Base-by-base conservation (phyloP, 2,113 vertebrate genomes). In the Mystacornis crossleyi region DNA sequence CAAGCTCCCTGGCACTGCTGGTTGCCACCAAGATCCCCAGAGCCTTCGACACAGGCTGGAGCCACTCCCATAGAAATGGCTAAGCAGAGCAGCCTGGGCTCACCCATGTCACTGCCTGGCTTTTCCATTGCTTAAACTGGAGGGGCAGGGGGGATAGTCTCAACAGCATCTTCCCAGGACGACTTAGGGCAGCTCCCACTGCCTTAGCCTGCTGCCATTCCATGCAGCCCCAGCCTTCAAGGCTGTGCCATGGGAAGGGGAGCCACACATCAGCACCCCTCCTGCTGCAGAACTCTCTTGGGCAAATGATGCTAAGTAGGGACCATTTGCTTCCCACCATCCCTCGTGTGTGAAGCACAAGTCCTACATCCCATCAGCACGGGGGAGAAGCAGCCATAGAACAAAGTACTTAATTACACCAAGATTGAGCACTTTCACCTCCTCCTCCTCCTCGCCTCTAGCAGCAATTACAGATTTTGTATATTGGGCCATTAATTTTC, bases 391-490 rank as follows among this genome's bases (percentile, higher is more conserved):
- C 4, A 4, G 70, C 61, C 65, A 57, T 25, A 57, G 85, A 86
- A 86, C 92, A 50, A 86, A 78, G 57, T 55, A 81, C 58, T 66
- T 96, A 94, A 96, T 94, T 88, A 92, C 40, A 60, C 31, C 20
- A 75, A 64, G 86, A 94, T 3, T 64, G 51, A 96, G 83, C 61
- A 61, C 86, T 91, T 95, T 54, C 24, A 79, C 85, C 65, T 61
- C 88, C 40, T 82, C 75, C 40, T 82, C 75, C 94, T 97, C 88
- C 83, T 91, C 1, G 7, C 82, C 36, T 60, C 67, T 67, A 78
- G 79, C 92, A 78, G 96, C 95, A 94, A 94, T 96, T 96, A 94
- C 75, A 86, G 82, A 74, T 86, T 94, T 93, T 92, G 90, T 86
- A 53, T 64, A 55, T 89, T 71, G 88, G 86, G 69, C 88, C 92